Evolutionary conservation across 2,888 invertebrate species (phyloP).

Genomic region (Camptogramma bilineatum): DNA sequence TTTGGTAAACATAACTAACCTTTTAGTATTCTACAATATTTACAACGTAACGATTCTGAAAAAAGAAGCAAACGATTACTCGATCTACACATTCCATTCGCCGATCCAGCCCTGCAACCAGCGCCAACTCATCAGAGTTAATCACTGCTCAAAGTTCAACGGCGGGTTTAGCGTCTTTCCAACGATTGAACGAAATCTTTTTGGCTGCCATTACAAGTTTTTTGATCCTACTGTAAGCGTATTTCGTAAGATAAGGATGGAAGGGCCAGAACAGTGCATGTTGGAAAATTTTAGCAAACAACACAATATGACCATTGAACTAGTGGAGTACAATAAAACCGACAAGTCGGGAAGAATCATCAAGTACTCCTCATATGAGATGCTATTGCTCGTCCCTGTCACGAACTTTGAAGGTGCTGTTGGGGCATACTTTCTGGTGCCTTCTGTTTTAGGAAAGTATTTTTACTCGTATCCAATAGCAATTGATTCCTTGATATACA

Average conservation of each 20-base stretch:
- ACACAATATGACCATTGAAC: conserved; percentile 43
- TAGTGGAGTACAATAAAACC: conserved; percentile 41
- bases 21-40: conserved; percentile 47
- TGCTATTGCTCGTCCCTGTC: background rate
- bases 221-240: conserved; percentile 49
- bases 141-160: conserved; percentile 16
- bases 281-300: conserved; percentile 45
- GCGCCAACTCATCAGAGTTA: conserved; percentile 10
- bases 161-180: conserved; percentile 18
- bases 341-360: no score
- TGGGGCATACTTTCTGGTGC: conserved; percentile 44
- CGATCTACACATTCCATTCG: conserved; percentile 33
- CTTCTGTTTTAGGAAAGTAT: conserved; percentile 21
- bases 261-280: conserved; percentile 48
- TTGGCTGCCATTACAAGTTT: conserved; percentile 46
- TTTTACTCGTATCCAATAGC: conserved; percentile 46
- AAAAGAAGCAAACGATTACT: conserved; percentile 24
- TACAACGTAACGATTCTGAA: conserved; percentile 38
- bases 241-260: conserved; percentile 32
- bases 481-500: conserved; percentile 36
- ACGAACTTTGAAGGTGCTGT: conserved; percentile 48
- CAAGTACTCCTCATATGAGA: background rate
- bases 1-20: conserved; percentile 40
- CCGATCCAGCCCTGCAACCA: conserved; percentile 33
- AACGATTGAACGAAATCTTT: background rate